phyloP scores from a whole-genome alignment of 2,797 vertebrate genomes.

The Periparus ater region DNA sequence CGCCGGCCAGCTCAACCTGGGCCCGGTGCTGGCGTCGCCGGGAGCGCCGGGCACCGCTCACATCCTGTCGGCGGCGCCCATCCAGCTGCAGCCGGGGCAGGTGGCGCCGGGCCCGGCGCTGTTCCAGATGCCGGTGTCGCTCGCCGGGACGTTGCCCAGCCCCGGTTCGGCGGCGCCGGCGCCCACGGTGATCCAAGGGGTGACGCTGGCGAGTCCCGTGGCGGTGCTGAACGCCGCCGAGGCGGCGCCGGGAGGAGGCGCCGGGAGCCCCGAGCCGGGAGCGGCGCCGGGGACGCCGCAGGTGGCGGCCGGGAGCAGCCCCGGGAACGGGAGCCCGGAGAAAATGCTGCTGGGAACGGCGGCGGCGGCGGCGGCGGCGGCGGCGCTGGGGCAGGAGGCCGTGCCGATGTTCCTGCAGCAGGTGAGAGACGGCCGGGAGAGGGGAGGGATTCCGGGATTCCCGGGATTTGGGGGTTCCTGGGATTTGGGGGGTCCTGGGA shows the following conservation, averaged over 20 bases:
- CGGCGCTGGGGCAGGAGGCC: slow-evolving; percentile 88
- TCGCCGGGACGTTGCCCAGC: slow-evolving; percentile 52
- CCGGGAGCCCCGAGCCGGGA: too few species aligned
- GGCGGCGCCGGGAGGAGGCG: too few species aligned
- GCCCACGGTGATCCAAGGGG: slow-evolving; percentile 86
- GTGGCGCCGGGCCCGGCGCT: slow-evolving; percentile 82
- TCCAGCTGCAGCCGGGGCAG: slow-evolving; percentile 90
- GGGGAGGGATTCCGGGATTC: too few species aligned
- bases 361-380: too few species aligned
- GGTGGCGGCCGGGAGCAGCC: too few species aligned
- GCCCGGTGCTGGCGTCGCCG: slow-evolving; percentile 88
- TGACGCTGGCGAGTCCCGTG: slow-evolving; percentile 87
- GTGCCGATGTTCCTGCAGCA: slow-evolving; percentile 96
- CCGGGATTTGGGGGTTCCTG: too few species aligned
- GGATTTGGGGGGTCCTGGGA: not conserved
- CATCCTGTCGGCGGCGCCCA: slow-evolving; percentile 86
- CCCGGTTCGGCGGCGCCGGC: not conserved
- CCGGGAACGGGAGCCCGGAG: slow-evolving; percentile 70
- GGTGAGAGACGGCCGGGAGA: slow-evolving; percentile 72
- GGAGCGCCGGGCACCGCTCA: slow-evolving; percentile 87
- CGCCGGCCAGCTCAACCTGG: slow-evolving; percentile 82
- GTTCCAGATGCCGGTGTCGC: slow-evolving; percentile 93
- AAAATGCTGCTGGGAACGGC: slow-evolving; percentile 83
- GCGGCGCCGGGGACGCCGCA: too few species aligned
- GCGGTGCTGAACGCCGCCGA: slow-evolving; percentile 71